phyloP scores from a whole-genome alignment of 1,140 invertebrate species.

The Papilio polyxenes region DNA sequence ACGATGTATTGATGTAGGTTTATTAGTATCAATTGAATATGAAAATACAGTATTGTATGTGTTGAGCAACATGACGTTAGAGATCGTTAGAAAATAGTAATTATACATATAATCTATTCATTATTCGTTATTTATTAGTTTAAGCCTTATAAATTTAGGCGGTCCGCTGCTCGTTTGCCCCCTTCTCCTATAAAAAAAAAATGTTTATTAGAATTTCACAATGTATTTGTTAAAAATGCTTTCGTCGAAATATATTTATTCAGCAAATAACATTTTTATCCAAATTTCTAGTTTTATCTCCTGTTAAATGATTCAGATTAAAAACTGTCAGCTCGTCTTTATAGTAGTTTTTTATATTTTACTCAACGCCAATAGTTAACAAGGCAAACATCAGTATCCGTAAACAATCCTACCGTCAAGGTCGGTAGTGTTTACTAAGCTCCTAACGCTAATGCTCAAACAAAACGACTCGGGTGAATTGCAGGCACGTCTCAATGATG shows the following conservation, averaged over 20 bases:
- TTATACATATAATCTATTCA: constrained; percentile 23
- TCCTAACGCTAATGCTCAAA: constrained; percentile 47
- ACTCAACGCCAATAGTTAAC: constrained; percentile 52
- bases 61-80: constrained; percentile 12
- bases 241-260: too few species aligned
- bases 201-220: too few species aligned
- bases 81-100: not conserved
- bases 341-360: constrained; percentile 37
- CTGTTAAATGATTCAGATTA: not conserved
- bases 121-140: not conserved
- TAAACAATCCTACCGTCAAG: constrained; percentile 69
- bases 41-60: constrained; percentile 11
- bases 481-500: constrained; percentile 33
- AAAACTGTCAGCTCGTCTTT: not conserved
- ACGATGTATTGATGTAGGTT: constrained; percentile 28
- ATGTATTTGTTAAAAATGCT: too few species aligned
- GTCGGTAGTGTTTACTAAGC: constrained; percentile 63
- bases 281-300: too few species aligned
- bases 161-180: too few species aligned
- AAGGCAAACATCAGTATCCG: constrained; percentile 67
- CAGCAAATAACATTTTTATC: too few species aligned
- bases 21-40: constrained; percentile 32
- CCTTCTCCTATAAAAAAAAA: too few species aligned
- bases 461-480: constrained; percentile 29
- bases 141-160: too few species aligned